Conservation (phyloP, 2,797 vertebrate genomes). For the Smutsia temminckii region DNA sequence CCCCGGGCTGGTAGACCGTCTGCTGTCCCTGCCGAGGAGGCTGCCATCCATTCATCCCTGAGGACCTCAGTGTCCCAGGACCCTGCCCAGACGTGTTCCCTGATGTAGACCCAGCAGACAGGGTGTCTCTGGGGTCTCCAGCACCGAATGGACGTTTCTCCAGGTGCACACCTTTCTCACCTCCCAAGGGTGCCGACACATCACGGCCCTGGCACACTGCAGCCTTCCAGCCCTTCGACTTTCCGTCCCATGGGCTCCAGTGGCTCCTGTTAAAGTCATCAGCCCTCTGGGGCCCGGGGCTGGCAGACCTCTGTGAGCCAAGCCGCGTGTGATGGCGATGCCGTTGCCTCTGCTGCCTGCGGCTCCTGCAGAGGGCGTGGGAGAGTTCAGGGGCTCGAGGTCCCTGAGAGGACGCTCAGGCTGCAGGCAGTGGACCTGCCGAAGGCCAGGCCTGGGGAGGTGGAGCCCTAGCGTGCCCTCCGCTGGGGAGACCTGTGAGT, state of each 20-base stretch:
- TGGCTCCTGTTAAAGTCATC: background rate
- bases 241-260: background rate
- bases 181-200: rapidly evolving
- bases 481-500: background rate
- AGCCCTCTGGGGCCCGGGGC: background rate
- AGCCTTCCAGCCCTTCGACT: background rate
- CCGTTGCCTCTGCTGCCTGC: background rate
- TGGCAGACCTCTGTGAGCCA: background rate
- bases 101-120: background rate
- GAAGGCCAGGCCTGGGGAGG: rapidly evolving
- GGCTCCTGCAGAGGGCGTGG: background rate
- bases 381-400: background rate
- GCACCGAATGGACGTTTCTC: rapidly evolving
- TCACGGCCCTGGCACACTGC: background rate
- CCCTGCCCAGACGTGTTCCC: background rate
- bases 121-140: background rate
- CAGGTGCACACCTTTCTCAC: background rate
- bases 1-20: background rate
- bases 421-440: rapidly evolving
- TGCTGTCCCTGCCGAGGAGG: background rate
- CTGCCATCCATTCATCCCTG: background rate
- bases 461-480: rapidly evolving
- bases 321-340: rapidly evolving
- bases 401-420: background rate
- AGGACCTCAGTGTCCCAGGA: background rate